phyloP scores from a whole-genome alignment of 2,888 invertebrate genomes.

The Hirtodrosophila confusa region DNA sequence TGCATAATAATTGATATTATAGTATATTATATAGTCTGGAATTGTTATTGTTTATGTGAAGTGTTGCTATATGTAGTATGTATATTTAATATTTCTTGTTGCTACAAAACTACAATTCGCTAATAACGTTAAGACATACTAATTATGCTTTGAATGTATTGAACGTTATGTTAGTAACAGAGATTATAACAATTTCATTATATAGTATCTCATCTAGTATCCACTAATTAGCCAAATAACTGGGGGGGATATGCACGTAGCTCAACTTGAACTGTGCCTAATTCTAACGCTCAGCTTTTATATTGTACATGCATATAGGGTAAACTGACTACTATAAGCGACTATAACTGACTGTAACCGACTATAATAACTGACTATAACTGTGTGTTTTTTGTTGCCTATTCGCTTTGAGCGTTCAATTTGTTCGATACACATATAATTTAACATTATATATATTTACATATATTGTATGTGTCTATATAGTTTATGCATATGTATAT shows the following conservation, averaged over 20 bases:
- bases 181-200: constrained; percentile 39
- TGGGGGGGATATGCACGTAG: constrained; percentile 1
- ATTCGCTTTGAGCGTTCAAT: constrained; percentile 68
- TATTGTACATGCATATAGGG: constrained; percentile 28
- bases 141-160: constrained; percentile 25
- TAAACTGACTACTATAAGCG: constrained; percentile 25
- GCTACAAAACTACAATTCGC: constrained; percentile 54
- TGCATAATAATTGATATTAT: too few relatives aligned
- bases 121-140: constrained; percentile 51
- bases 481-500: constrained; percentile 39
- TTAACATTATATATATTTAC: constrained; percentile 31
- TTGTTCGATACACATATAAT: constrained; percentile 47
- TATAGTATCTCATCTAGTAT: neutral
- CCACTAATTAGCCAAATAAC: constrained; percentile 21
- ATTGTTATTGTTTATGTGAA: constrained; percentile 9
- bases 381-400: constrained; percentile 21
- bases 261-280: constrained; percentile 9
- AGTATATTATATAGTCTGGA: constrained; percentile 6
- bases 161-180: constrained; percentile 33
- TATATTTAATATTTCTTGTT: constrained; percentile 36
- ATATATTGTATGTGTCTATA: constrained; percentile 20
- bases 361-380: too few relatives aligned
- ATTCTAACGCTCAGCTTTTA: constrained; percentile 1
- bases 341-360: constrained; percentile 21
- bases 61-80: constrained; percentile 19